Evolutionary conservation across 2,888 invertebrate species (phyloP), one percentile per base, ranked within the genome.

Genomic region (Melitaea athalia): DNA sequence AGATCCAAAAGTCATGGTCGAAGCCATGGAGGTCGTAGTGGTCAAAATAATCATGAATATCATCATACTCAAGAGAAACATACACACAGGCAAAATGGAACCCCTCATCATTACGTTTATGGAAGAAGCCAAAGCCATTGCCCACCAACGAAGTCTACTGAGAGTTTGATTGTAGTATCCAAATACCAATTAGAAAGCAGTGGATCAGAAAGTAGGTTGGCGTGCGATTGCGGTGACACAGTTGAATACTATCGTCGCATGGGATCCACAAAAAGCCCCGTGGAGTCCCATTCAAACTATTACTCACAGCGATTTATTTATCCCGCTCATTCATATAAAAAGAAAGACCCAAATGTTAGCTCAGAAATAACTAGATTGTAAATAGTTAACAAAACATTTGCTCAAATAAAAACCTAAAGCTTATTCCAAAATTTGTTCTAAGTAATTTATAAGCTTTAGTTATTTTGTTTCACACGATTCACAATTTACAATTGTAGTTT

Each of bases 131-230:
- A 94, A 74, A 93, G 93, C 78, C 86, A 89, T 85, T 94, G 87
- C 82, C 93, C 85, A 76, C 94, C 96, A 0, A 96, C 96, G 1
- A 97, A 97, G 83, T 97, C 97, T 0, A 96, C 97, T 0, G 97
- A 97, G 84, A 97, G 96, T 81, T 91, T 97, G 24, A 91, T 96
- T 24, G 94, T 96, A 55, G 94, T 95, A 17, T 94, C 95, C 3
- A 95, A 95, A 75, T 95, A 95, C 80, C 94, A 94, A 65, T 70
- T 91, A 63, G 94, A 94, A 72, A 88, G 93, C 72, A 94, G 94
- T 60, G 92, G 95, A 0, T 93, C 95, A 0, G 96, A 96, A 78
- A 95, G 95, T 3, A 95, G 95, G 78, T 83, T 95, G 7, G 95
- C 95, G 66, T 96, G 96, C 81, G 96, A 96, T 70, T 96, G 96